These are phyloP conservation scores for Brachypodius melanocephalos DNA, from an alignment of 2,113 vertebrate species.

Conservation along the genomic window DNA sequence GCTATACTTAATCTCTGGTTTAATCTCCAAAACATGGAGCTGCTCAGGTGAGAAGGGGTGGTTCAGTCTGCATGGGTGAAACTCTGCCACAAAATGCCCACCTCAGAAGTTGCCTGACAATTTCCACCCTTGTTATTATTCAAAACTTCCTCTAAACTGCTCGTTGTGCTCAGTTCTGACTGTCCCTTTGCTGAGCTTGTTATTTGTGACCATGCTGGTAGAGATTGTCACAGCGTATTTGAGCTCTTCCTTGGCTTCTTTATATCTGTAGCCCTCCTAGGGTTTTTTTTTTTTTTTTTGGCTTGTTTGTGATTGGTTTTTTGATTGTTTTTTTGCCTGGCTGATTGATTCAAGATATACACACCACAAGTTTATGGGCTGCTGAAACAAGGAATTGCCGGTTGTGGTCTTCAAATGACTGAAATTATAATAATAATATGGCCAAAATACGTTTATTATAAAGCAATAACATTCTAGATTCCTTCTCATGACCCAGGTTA, in stretches of 20 bases:
- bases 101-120: neutral
- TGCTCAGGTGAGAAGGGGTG: neutral
- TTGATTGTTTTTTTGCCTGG: neutral
- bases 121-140: neutral
- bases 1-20: neutral
- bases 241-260: neutral
- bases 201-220: neutral
- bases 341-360: neutral
- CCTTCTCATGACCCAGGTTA: neutral
- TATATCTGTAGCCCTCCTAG: neutral
- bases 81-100: accelerated
- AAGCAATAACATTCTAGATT: neutral
- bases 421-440: neutral
- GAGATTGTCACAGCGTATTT: neutral
- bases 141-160: neutral
- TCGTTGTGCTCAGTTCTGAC: neutral
- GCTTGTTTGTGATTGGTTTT: neutral
- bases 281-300: neutral
- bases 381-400: neutral
- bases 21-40: accelerated
- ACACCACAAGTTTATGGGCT: neutral
- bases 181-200: neutral
- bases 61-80: neutral
- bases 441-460: neutral
- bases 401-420: neutral